Evolutionary conservation across 2,797 vertebrate species (phyloP).

Genomic region (Ctenopoma kingsleyae): DNA sequence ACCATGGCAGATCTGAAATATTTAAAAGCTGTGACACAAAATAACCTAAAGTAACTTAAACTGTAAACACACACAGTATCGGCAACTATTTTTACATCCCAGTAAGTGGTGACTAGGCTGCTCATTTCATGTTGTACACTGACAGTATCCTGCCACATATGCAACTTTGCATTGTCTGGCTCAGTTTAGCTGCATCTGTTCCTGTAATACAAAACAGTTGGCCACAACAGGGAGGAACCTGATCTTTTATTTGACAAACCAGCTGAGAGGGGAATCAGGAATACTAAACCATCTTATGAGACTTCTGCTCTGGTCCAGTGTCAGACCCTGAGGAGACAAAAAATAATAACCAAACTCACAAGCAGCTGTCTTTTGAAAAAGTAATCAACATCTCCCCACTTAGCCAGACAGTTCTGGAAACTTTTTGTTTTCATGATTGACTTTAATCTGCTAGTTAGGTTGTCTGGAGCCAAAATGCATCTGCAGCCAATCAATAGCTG

Average conservation of each 20-base stretch:
- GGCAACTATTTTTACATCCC: neutral
- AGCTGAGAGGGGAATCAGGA: neutral
- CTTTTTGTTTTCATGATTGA: conserved; percentile 31
- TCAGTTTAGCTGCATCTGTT: conserved; percentile 13
- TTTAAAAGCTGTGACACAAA: conserved; percentile 1
- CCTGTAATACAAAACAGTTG: conserved; percentile 4
- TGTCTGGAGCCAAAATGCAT: conserved; percentile 43
- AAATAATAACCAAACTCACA: conserved; percentile 17
- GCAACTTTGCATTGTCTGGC: conserved; percentile 2
- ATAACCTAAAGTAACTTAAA: neutral
- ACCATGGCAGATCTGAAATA: neutral
- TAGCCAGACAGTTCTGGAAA: conserved; percentile 48
- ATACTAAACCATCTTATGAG: conserved; percentile 8
- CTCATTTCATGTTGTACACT: neutral
- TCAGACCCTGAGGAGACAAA: neutral
- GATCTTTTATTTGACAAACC: conserved; percentile 13
- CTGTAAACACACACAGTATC: neutral
- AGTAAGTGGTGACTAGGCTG: neutral
- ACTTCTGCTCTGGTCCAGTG: neutral
- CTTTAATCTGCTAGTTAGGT: conserved; percentile 29
- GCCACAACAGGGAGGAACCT: neutral
- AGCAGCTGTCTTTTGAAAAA: conserved; percentile 28
- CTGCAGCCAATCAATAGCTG: conserved; percentile 53
- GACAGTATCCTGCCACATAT: conserved; percentile 23
- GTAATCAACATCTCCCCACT: conserved; percentile 20